Evolutionary conservation across 2,113 vertebrate genomes (phyloP).

Genomic region (Sturnira hondurensis): DNA sequence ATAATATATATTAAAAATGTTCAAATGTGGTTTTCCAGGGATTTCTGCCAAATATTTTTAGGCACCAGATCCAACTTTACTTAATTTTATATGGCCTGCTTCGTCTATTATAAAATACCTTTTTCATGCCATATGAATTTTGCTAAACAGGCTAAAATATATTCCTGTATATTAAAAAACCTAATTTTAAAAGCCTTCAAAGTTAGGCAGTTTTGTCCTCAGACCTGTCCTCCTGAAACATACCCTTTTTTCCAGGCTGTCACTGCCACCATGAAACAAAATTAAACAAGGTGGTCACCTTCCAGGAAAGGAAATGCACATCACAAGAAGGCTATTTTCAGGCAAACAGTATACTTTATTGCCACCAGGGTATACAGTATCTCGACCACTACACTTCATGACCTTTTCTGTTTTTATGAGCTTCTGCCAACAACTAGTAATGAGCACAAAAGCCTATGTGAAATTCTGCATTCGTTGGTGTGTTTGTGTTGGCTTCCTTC

Average conservation of each 20-base stretch:
- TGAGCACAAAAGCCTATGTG: slow-evolving; percentile 69
- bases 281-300: neutral
- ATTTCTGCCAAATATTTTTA: slow-evolving; percentile 88
- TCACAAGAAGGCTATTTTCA: slow-evolving; percentile 56
- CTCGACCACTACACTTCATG: neutral
- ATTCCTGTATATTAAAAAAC: slow-evolving; percentile 76
- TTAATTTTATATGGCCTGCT: slow-evolving; percentile 87
- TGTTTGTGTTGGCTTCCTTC: slow-evolving; percentile 82
- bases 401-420: slow-evolving; percentile 60
- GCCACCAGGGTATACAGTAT: slow-evolving; percentile 14
- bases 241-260: neutral
- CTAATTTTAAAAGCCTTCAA: slow-evolving; percentile 60
- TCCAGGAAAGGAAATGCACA: slow-evolving; percentile 40
- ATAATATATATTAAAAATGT: slow-evolving; percentile 90
- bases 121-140: slow-evolving; percentile 85
- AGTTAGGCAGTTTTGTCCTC: neutral
- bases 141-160: slow-evolving; percentile 76
- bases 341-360: slow-evolving; percentile 33
- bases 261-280: neutral
- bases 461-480: slow-evolving; percentile 64
- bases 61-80: slow-evolving; percentile 87
- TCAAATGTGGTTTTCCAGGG: slow-evolving; percentile 92
- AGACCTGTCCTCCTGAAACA: slow-evolving; percentile 54
- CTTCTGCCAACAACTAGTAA: slow-evolving; percentile 70
- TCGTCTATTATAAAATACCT: slow-evolving; percentile 83